phyloP scores from a whole-genome alignment of 2,888 invertebrate species.

The Lathronympha strigana region DNA sequence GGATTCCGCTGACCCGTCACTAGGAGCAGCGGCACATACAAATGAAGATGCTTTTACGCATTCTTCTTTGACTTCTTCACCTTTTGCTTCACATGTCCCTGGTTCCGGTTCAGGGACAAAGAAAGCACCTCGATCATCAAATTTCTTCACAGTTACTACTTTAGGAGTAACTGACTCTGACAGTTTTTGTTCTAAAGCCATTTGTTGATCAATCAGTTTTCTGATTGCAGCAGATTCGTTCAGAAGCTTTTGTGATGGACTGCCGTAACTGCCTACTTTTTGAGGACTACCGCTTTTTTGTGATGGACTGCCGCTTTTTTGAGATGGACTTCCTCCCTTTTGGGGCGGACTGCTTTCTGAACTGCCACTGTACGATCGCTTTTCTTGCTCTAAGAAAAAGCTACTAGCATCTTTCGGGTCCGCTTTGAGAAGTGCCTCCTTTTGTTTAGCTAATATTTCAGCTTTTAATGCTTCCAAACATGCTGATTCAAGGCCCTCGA shows the following conservation, averaged over 20 bases:
- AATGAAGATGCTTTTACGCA: constrained; percentile 74
- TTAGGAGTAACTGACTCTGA: constrained; percentile 71
- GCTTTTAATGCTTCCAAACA: constrained; percentile 93
- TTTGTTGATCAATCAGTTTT: constrained; percentile 79
- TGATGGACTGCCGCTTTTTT: constrained; percentile 76
- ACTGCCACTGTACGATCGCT: constrained; percentile 82
- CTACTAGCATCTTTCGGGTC: constrained; percentile 82
- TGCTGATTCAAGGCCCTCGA: constrained; percentile 95
- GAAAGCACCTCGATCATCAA: constrained; percentile 77
- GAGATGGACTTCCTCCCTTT: constrained; percentile 72
- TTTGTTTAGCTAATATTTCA: constrained; percentile 93
- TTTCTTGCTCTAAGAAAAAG: constrained; percentile 79
- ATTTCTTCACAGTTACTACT: constrained; percentile 77
- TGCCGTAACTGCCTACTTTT: constrained; percentile 74
- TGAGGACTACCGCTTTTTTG: constrained; percentile 79
- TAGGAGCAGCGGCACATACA: constrained; percentile 76
- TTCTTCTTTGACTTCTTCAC: constrained; percentile 67
- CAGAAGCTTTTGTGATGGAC: constrained; percentile 77
- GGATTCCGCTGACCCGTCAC: constrained; percentile 79
- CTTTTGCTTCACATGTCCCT: constrained; percentile 53
- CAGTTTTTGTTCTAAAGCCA: constrained; percentile 74
- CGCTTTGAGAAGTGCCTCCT: constrained; percentile 89
- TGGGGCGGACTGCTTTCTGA: constrained; percentile 85
- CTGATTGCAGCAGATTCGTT: constrained; percentile 77
- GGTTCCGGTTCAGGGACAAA: constrained; percentile 74